Evolutionary conservation across 2,113 vertebrate species (phyloP).

Genomic region (Cottus gobio): DNA sequence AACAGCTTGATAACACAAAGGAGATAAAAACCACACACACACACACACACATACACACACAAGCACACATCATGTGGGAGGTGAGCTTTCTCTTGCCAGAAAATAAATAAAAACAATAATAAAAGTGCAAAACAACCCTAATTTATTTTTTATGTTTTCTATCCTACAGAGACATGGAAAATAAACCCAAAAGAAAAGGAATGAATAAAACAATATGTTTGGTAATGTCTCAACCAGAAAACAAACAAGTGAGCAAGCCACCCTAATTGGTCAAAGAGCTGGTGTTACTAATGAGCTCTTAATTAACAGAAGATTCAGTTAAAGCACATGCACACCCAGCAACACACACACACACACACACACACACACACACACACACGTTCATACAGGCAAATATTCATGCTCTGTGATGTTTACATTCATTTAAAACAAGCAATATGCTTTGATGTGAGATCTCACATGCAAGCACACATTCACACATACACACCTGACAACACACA

Average conservation of each 20-base stretch:
- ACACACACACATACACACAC: conserved; percentile 21
- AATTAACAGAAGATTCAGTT: conserved; percentile 73
- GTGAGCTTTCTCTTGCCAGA: conserved; percentile 46
- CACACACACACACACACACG: neutral
- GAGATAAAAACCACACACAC: conserved; percentile 51
- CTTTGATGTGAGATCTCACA: conserved; percentile 61
- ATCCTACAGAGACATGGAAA: conserved; percentile 48
- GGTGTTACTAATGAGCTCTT: conserved; percentile 75
- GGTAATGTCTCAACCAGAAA: conserved; percentile 60
- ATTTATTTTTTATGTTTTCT: conserved; percentile 66
- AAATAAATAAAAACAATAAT: conserved; percentile 35
- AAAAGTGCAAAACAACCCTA: conserved; percentile 58
- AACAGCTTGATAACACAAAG: conserved; percentile 75
- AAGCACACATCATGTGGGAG: conserved; percentile 44
- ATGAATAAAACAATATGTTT: conserved; percentile 66
- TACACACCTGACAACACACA: neutral
- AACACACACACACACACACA: conserved; percentile 12
- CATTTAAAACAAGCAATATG: conserved; percentile 46
- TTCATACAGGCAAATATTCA: conserved; percentile 27
- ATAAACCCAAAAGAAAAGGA: conserved; percentile 48
- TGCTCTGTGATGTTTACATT: conserved; percentile 64
- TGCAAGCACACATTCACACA: conserved; percentile 10
- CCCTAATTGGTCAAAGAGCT: conserved; percentile 73
- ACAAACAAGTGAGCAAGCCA: conserved; percentile 66
- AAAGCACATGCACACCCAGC: conserved; percentile 27